Percentiles rank a stretch among this genome's conserved stretches.
These are phyloP conservation scores for Drymonia ruficornis DNA, from an alignment of 2,888 invertebrate species.

Conservation along the genomic window DNA sequence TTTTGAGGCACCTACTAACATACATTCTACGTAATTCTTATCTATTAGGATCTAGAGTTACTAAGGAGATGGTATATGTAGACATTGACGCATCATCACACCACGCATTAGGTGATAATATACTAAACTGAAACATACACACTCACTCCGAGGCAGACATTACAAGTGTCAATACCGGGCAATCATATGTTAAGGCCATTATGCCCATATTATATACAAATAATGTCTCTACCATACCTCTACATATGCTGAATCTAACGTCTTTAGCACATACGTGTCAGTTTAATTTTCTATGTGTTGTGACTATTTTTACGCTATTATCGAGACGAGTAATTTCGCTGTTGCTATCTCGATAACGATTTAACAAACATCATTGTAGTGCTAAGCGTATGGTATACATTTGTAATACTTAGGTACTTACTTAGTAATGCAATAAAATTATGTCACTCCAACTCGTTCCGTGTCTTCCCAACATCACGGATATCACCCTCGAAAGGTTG, in stretches of 20 bases:
- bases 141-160: constrained; percentile 7
- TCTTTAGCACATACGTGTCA: constrained; percentile 50
- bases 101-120: too few relatives aligned
- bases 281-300: constrained; percentile 45
- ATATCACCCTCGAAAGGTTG: too few relatives aligned
- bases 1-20: too few relatives aligned
- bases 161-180: constrained; percentile 10
- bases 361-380: not conserved
- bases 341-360: constrained; percentile 23
- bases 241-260: constrained; percentile 31
- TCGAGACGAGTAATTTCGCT: constrained; percentile 48
- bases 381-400: not conserved
- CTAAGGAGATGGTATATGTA: not conserved
- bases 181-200: constrained; percentile 18
- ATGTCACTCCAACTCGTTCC: not conserved
- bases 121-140: not conserved
- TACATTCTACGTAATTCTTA: not conserved
- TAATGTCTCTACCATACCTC: constrained; percentile 22
- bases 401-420: not conserved
- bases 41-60: not conserved
- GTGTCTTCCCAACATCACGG: not conserved
- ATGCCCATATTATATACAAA: constrained; percentile 18
- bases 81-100: constrained; percentile 1
- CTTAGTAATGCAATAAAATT: not conserved
- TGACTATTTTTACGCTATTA: constrained; percentile 52